Conservation (phyloP, 2,113 vertebrate genomes). For the Glaucomys volans region DNA sequence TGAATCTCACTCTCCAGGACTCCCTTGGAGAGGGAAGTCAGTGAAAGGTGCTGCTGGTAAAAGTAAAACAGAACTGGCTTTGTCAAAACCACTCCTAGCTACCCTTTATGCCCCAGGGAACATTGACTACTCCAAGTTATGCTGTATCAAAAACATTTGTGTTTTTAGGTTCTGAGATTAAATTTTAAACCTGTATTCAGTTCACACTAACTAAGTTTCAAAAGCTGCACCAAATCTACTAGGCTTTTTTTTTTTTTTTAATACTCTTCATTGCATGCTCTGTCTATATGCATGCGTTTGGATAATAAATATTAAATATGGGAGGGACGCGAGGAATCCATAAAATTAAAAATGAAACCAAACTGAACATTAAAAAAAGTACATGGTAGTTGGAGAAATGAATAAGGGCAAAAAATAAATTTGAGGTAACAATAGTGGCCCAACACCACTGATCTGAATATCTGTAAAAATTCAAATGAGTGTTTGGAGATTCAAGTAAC, state of each 20-base stretch:
- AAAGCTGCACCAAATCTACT: constrained; percentile 91
- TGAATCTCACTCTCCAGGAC: background rate
- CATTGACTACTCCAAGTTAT: constrained; percentile 81
- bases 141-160: constrained; percentile 87
- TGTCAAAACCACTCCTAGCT: constrained; percentile 76
- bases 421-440: constrained; percentile 91
- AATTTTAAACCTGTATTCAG: constrained; percentile 87
- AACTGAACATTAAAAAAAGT: constrained; percentile 87
- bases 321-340: constrained; percentile 82
- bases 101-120: constrained; percentile 82
- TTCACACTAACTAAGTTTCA: constrained; percentile 89
- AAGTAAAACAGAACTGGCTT: constrained; percentile 62
- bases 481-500: constrained; percentile 92
- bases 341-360: constrained; percentile 85
- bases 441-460: constrained; percentile 87
- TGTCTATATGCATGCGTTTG: constrained; percentile 89
- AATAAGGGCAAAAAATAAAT: constrained; percentile 83
- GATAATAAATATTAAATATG: constrained; percentile 94
- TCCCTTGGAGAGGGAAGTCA: constrained; percentile 11
- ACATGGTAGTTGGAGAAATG: constrained; percentile 85
- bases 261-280: constrained; percentile 88
- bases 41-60: constrained; percentile 57
- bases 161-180: constrained; percentile 87
- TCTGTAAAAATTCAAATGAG: constrained; percentile 88
- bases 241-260: constrained; percentile 83